Percentiles rank a stretch among this genome's conserved stretches.
Conservation (phyloP, 1,140 invertebrate species). For the Atta colombica region DNA sequence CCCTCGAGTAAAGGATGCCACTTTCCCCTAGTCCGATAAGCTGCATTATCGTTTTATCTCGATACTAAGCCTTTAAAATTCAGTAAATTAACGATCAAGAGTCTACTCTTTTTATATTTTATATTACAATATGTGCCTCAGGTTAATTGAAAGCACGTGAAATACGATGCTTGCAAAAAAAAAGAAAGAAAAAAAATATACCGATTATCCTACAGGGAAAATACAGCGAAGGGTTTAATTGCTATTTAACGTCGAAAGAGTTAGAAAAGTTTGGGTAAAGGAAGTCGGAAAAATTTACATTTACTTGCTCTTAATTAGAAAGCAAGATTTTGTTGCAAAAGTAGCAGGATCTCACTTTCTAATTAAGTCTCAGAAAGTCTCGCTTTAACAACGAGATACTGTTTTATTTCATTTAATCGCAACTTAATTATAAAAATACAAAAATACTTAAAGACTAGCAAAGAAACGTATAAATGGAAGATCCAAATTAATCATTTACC, state of each 20-base stretch:
- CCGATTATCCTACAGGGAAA: constrained; percentile 40
- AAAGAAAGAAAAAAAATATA: not conserved
- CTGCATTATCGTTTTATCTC: constrained; percentile 51
- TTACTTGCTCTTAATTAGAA: constrained; percentile 60
- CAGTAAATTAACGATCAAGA: constrained; percentile 47
- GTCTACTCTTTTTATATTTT: not conserved
- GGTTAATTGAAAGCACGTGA: constrained; percentile 28
- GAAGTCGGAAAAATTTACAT: constrained; percentile 52
- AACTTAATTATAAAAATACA: constrained; percentile 34
- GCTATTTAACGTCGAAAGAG: constrained; percentile 54
- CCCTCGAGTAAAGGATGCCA: constrained; percentile 74
- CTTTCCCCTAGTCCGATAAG: constrained; percentile 52
- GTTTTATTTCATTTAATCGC: constrained; percentile 37
- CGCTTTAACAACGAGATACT: constrained; percentile 34
- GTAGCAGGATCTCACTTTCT: constrained; percentile 53
- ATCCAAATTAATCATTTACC: constrained; percentile 17
- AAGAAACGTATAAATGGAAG: not conserved
- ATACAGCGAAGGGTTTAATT: constrained; percentile 44
- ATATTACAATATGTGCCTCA: constrained; percentile 23
- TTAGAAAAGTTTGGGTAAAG: constrained; percentile 33
- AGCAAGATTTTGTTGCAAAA: constrained; percentile 56
- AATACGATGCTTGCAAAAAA: not conserved
- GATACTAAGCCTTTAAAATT: constrained; percentile 41
- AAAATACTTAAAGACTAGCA: not conserved
- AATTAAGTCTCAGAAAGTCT: constrained; percentile 38